Percentiles rank a stretch among this genome's conserved stretches.
Conservation (phyloP, 2,888 invertebrate species). For the Spicauda simplicius region DNA sequence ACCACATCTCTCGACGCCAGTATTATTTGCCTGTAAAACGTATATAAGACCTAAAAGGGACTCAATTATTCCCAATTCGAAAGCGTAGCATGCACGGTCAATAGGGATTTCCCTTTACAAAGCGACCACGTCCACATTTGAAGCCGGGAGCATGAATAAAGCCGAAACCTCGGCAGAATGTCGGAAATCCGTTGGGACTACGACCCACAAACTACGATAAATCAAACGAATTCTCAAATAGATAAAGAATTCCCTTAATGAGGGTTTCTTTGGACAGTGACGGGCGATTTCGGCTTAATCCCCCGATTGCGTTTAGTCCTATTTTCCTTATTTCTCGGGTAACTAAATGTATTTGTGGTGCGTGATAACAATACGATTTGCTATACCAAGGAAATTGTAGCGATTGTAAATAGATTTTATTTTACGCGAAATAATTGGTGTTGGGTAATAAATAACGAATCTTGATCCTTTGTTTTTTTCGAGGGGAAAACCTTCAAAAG, state of each 20-base stretch:
- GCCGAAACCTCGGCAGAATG: conserved; percentile 25
- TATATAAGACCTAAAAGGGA: conserved; percentile 2
- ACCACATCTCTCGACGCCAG: not conserved
- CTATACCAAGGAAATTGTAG: not conserved
- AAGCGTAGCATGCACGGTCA: conserved; percentile 28
- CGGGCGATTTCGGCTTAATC: conserved; percentile 22
- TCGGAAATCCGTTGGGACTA: conserved; percentile 14
- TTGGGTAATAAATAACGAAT: no score
- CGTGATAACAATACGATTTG: not conserved
- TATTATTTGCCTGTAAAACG: not conserved
- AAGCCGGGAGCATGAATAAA: conserved; percentile 24
- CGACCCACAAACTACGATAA: conserved; percentile 23
- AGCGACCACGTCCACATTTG: conserved; percentile 26
- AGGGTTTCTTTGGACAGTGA: conserved; percentile 24
- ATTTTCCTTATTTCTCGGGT: conserved; percentile 12
- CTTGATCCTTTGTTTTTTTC: no score
- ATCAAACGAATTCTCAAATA: conserved; percentile 25
- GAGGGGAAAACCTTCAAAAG: no score
- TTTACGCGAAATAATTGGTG: no score
- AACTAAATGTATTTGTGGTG: not conserved
- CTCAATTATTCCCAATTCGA: conserved; percentile 25
- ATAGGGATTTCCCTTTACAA: conserved; percentile 25
- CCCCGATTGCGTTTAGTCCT: conserved; percentile 7
- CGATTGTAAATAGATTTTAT: no score
- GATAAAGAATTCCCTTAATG: conserved; percentile 30